Evolutionary conservation across 2,797 vertebrate genomes (phyloP).

Genomic region (Danionella dracula): DNA sequence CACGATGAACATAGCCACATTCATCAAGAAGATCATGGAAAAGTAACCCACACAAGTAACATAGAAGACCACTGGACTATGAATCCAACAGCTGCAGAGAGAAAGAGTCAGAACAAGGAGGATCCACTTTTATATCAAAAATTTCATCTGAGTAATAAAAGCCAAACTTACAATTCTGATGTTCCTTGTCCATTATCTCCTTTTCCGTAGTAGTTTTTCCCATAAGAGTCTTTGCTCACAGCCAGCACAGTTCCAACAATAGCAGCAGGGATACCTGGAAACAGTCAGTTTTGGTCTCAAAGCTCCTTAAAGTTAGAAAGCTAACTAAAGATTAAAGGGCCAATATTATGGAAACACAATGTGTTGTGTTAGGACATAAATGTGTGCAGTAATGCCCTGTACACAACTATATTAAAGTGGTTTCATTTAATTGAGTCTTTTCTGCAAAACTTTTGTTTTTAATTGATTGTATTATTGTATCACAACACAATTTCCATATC

Average conservation of each 20-base stretch:
- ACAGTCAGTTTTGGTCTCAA: neutral
- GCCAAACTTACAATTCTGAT: constrained; percentile 83
- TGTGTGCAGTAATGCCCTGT: no score
- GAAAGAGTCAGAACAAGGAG: neutral
- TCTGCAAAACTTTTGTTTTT: no score
- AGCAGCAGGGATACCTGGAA: constrained; percentile 82
- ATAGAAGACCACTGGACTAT: constrained; percentile 75
- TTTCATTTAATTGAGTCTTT: no score
- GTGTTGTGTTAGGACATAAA: no score
- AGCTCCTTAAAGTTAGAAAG: no score
- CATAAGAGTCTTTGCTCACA: constrained; percentile 75
- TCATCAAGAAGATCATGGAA: constrained; percentile 87
- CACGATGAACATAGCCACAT: constrained; percentile 94
- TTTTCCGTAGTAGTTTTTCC: constrained; percentile 66
- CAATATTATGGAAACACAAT: no score
- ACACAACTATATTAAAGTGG: no score
- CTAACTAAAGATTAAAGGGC: no score
- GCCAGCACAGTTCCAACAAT: constrained; percentile 77
- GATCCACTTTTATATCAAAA: neutral
- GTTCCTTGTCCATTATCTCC: constrained; percentile 57
- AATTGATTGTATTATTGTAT: no score
- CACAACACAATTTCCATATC: no score
- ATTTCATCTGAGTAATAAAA: no score
- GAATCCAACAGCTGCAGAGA: constrained; percentile 86
- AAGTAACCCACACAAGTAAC: constrained; percentile 86